phyloP scores from a whole-genome alignment of 2,797 vertebrate genomes.

The Saxicola maurus region DNA sequence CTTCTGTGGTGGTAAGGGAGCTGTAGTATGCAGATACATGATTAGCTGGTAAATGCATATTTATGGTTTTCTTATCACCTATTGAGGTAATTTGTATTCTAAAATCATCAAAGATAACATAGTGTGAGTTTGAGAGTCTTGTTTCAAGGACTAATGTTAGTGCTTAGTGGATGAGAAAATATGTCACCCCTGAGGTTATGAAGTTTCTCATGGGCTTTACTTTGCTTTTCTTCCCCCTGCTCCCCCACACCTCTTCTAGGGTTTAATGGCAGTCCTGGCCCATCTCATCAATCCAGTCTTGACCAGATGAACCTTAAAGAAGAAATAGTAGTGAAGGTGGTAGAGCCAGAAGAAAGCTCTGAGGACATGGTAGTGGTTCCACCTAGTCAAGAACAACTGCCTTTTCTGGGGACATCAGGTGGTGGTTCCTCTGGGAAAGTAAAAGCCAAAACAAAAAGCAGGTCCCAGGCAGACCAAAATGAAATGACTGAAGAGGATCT shows the following conservation, averaged over 20 bases:
- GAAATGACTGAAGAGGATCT: conserved; percentile 63
- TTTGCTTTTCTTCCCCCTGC: neutral
- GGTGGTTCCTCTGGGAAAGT: conserved; percentile 47
- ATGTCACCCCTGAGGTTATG: neutral
- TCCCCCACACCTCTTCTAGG: neutral
- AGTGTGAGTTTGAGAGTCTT: neutral
- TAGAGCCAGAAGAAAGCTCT: conserved; percentile 65
- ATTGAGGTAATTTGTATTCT: accelerated
- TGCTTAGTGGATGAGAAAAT: neutral
- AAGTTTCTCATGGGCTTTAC: neutral
- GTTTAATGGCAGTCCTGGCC: conserved; percentile 50
- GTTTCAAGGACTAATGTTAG: neutral
- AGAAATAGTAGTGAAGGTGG: conserved; percentile 68
- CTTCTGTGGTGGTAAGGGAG: neutral
- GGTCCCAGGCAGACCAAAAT: conserved; percentile 18
- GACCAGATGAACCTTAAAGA: conserved; percentile 62
- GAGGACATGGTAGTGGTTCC: conserved; percentile 59
- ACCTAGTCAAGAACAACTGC: conserved; percentile 48
- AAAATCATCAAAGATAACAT: neutral
- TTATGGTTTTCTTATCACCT: neutral
- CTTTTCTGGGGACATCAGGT: conserved; percentile 25
- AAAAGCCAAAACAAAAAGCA: conserved; percentile 66
- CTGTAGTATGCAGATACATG: neutral
- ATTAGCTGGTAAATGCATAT: neutral
- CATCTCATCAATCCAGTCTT: conserved; percentile 42